phyloP scores from a whole-genome alignment of 2,113 vertebrate genomes.

The Sula dactylatra region DNA sequence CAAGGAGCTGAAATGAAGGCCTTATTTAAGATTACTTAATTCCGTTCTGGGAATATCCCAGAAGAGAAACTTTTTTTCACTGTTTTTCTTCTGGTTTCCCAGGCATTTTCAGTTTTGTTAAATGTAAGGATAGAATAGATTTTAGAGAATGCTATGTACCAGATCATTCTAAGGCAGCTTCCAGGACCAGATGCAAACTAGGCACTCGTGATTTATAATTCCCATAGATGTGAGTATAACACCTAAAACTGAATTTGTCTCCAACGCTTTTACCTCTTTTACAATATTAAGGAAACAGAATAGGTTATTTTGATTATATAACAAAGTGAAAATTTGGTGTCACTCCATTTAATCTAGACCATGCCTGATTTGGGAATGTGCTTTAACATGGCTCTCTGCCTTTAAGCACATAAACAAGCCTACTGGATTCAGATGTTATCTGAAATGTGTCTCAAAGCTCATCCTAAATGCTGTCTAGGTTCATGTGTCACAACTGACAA shows the following conservation, averaged over 20 bases:
- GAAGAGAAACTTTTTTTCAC: neutral
- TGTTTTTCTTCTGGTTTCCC: neutral
- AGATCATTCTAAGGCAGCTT: neutral
- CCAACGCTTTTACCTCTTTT: neutral
- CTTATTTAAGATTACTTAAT: neutral
- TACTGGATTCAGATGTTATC: neutral
- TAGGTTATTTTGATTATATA: neutral
- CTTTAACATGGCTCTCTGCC: neutral
- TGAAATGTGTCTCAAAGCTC: conserved; percentile 13
- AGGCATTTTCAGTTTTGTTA: neutral
- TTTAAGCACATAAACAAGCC: neutral
- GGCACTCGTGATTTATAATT: neutral
- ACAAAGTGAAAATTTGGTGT: neutral
- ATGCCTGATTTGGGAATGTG: neutral
- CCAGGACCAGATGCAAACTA: neutral
- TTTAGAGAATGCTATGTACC: neutral
- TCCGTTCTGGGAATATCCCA: neutral
- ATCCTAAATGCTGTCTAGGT: neutral
- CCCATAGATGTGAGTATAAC: neutral
- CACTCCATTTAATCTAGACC: neutral
- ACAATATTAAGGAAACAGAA: neutral
- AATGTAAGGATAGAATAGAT: neutral
- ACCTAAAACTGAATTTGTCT: neutral
- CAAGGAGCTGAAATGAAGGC: neutral
- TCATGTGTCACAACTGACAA: conserved; percentile 14